A percentile compares a stretch with the other conserved stretches of the same genome.
phyloP scores from a whole-genome alignment of 2,888 invertebrate species.

The Synanthedon myopaeformis region DNA sequence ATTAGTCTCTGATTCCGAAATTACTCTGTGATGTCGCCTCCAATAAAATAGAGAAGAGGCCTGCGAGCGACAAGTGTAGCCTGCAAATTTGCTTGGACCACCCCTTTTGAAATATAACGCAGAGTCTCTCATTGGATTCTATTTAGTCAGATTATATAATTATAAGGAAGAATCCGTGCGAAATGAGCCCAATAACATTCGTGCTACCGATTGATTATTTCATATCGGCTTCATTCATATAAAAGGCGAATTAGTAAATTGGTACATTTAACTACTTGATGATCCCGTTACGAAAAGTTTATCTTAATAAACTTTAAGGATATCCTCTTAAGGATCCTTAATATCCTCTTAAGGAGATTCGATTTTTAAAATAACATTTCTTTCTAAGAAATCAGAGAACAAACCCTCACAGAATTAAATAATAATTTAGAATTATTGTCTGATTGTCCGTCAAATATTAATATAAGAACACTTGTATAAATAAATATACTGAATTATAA shows the following conservation, averaged over 20 bases:
- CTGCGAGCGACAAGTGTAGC: constrained; percentile 9
- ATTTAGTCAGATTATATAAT: constrained; percentile 9
- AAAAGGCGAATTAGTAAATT: not conserved
- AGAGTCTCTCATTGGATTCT: constrained; percentile 12
- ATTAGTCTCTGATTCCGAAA: not conserved
- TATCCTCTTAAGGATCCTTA: too few species aligned
- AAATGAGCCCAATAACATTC: not conserved
- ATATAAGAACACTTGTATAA: too few species aligned
- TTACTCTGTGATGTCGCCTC: constrained; percentile 1
- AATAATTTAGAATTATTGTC: too few species aligned
- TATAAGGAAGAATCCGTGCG: not conserved
- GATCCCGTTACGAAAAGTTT: not conserved
- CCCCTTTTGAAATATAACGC: constrained; percentile 17
- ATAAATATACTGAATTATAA: too few species aligned
- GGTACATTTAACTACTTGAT: not conserved
- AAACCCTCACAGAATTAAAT: too few species aligned
- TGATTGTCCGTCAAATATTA: too few species aligned
- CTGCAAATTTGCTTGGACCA: constrained; percentile 16
- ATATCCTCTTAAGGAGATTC: too few species aligned
- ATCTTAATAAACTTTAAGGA: too few species aligned
- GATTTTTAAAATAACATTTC: not conserved
- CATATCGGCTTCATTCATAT: not conserved
- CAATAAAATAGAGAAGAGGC: constrained; percentile 5
- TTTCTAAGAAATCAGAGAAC: too few species aligned
- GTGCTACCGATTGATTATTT: constrained; percentile 11